Evolutionary conservation across 2,113 vertebrate genomes (phyloP), one percentile per base, ranked within the genome.

Genomic region (Emydocephalus ijimae): DNA sequence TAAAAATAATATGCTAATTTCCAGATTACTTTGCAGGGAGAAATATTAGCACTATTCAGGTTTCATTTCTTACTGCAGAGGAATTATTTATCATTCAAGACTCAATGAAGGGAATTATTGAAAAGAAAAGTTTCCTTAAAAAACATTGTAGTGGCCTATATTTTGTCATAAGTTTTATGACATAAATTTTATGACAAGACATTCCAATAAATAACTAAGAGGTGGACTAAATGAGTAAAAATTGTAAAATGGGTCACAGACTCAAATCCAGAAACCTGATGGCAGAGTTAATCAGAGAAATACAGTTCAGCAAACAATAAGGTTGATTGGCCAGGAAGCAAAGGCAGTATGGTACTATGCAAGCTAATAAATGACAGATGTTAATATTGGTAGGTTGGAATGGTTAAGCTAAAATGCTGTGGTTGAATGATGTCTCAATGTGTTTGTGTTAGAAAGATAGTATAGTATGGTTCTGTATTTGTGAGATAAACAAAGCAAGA

Each of bases 51-150:
- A 87, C 5, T 88, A 55, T 69, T 29, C 2, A 10, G 12, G 12
- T 88, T 26, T 8, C 45, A 91, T 64, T 64, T 88, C 57, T 89
- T 94, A 94, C n/a, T 64, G 94, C 90, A 94, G 8, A 23, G 95
- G 56, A 95, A 92, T 26, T 91, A 54, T 92, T 96, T 93, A 39
- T 24, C 29, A 54, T 74, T 34, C 48, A n/a, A 87, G 10, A 54
- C 9, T 81, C 23, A 57, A 29, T 11, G 24, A 56, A 81, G 14
- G 61, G 21, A 74, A 81, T 6, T n/a, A 39, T 74, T 34, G 52
- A 9, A 4, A 26, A 43, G 50, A 81, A 59, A 89, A 54, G 14
- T 39, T 57, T 55, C 3, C 21, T 50, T 91, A 4, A 24, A 12
- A 64, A 52, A 24, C 29, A 52, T 61, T 12, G 87, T 43, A 92